Evolutionary conservation across 2,113 vertebrate species (phyloP).

Genomic region (Cyphomyrus plagiostoma): DNA sequence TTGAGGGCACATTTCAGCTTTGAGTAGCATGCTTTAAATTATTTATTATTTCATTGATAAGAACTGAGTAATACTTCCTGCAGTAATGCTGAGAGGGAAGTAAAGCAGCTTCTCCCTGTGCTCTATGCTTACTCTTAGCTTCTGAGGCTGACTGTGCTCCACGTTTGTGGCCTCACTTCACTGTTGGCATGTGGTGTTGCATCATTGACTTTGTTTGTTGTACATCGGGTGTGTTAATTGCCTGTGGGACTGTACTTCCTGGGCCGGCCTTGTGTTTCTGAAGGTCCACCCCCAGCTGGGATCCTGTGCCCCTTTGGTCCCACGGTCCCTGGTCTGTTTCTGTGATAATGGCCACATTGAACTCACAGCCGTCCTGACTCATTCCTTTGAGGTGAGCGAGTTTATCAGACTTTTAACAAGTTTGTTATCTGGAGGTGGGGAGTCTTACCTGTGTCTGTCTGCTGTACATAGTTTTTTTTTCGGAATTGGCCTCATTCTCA

Average conservation of each 20-base stretch:
- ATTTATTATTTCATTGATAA: background rate
- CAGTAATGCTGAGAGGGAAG: background rate
- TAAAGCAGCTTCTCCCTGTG: background rate
- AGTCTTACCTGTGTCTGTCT: background rate
- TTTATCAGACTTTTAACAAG: background rate
- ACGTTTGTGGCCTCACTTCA: background rate
- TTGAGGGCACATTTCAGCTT: background rate
- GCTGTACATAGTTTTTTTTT: background rate
- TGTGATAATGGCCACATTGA: background rate
- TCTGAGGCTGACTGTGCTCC: background rate
- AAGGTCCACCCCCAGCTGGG: background rate
- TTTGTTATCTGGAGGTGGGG: background rate
- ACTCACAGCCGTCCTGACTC: background rate
- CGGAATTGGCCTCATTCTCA: background rate
- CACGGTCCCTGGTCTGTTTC: background rate
- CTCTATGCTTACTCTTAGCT: background rate
- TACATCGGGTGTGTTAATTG: background rate
- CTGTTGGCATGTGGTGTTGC: background rate
- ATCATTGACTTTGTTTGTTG: background rate
- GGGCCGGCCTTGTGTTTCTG: background rate
- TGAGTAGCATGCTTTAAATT: background rate
- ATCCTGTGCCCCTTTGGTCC: background rate
- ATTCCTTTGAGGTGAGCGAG: background rate
- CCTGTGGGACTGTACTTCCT: background rate
- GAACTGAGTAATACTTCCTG: background rate